These are phyloP conservation scores for Dasypogon diadema DNA, from an alignment of 2,888 invertebrate genomes.

Conservation along the genomic window DNA sequence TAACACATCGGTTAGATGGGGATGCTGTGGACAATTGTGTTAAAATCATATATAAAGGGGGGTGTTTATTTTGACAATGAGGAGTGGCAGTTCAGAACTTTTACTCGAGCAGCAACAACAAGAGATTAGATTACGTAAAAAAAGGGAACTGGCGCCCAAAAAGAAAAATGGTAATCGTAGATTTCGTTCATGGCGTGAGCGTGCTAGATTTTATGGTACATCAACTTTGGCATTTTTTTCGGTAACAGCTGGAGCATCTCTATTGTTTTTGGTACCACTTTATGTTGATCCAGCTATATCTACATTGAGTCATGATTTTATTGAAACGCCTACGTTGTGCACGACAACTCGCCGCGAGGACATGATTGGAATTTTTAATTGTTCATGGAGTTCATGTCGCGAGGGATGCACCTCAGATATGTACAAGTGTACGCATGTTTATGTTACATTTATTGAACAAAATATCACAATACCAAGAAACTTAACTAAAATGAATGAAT, in stretches of 20 bases:
- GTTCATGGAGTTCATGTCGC: conserved; percentile 91
- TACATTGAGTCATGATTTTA: conserved; percentile 88
- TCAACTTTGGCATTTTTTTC: conserved; percentile 78
- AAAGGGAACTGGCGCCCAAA: conserved; percentile 73
- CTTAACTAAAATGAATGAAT: conserved; percentile 63
- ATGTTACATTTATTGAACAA: conserved; percentile 71
- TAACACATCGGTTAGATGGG: conserved; percentile 58
- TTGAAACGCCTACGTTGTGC: conserved; percentile 86
- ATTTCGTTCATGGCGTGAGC: conserved; percentile 74
- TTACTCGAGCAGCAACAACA: conserved; percentile 82
- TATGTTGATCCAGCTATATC: conserved; percentile 90
- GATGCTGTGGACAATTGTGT: conserved; percentile 59
- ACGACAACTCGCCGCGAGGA: conserved; percentile 85
- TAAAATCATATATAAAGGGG: conserved; percentile 50
- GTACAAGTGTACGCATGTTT: conserved; percentile 76
- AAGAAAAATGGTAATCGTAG: conserved; percentile 70
- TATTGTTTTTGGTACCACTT: conserved; percentile 79
- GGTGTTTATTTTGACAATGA: conserved; percentile 69
- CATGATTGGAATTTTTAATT: conserved; percentile 87
- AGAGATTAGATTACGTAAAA: conserved; percentile 75
- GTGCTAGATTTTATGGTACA: conserved; percentile 78
- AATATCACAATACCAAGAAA: conserved; percentile 68
- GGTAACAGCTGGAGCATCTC: conserved; percentile 78
- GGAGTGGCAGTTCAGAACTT: conserved; percentile 83
- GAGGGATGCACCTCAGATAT: conserved; percentile 90